Evolutionary conservation across 1,140 invertebrate species (phyloP).

Genomic region (Bilobella aurantiaca): DNA sequence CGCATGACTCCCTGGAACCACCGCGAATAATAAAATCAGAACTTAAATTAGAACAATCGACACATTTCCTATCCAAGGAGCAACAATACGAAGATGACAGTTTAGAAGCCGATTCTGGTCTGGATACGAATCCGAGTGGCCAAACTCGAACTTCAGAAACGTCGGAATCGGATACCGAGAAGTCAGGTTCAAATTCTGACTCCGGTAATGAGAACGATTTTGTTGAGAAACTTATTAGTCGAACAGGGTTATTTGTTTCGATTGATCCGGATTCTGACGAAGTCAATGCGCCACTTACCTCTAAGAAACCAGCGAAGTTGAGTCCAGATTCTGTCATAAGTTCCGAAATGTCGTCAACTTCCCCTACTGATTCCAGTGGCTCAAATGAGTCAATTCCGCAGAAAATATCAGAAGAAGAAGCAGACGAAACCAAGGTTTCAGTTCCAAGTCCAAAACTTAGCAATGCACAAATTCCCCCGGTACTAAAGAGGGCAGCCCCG

Average conservation of each 20-base stretch:
- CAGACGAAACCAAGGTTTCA: background rate
- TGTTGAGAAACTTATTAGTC: constrained; percentile 13
- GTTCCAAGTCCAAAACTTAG: constrained; percentile 4
- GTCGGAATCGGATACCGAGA: constrained; percentile 30
- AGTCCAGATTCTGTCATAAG: constrained; percentile 32
- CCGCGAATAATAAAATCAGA: constrained; percentile 12
- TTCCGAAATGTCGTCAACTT: constrained; percentile 23
- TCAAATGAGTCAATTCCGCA: constrained; percentile 31
- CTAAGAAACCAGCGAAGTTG: constrained; percentile 26
- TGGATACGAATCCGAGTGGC: constrained; percentile 23
- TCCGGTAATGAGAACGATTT: constrained; percentile 33
- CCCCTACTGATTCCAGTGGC: constrained; percentile 12
- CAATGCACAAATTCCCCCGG: constrained; percentile 8
- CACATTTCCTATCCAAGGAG: background rate
- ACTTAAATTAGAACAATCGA: constrained; percentile 16
- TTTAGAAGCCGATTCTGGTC: constrained; percentile 31
- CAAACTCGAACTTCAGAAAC: constrained; percentile 7
- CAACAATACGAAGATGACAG: constrained; percentile 20
- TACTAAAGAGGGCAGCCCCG: constrained; percentile 21
- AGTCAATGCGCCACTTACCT: background rate
- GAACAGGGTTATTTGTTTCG: constrained; percentile 25
- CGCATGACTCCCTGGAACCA: background rate
- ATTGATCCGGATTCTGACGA: constrained; percentile 17
- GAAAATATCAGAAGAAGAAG: background rate
- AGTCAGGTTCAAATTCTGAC: constrained; percentile 29